phyloP scores from a whole-genome alignment of 2,113 vertebrate species.

The Rhodinocichla rosea region DNA sequence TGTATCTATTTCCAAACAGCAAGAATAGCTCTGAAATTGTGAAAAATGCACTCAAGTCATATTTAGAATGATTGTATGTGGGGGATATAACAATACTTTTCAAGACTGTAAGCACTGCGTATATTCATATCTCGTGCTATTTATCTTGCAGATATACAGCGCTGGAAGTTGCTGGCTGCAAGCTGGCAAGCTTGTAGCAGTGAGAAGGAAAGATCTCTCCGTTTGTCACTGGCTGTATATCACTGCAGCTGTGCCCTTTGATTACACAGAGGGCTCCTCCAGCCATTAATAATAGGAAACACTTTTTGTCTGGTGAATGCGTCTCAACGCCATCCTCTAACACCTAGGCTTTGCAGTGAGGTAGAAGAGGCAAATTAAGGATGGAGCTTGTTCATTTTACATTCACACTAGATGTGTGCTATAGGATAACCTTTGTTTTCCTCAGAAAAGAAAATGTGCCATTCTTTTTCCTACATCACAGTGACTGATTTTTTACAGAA shows the following conservation, averaged over 20 bases:
- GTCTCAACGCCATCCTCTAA: constrained; percentile 49
- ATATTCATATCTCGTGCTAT: constrained; percentile 76
- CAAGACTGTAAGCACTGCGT: constrained; percentile 72
- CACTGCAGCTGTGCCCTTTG: constrained; percentile 80
- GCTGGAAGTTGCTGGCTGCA: constrained; percentile 69
- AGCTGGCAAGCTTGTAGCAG: constrained; percentile 67
- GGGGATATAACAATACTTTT: constrained; percentile 75
- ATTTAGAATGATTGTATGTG: constrained; percentile 74
- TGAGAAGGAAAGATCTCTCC: constrained; percentile 67
- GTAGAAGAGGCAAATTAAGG: constrained; percentile 70
- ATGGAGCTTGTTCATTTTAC: constrained; percentile 59
- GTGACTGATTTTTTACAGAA: constrained; percentile 25
- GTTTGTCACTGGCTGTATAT: constrained; percentile 79
- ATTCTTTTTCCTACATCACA: not conserved
- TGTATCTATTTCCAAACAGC: constrained; percentile 69
- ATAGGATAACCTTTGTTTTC: constrained; percentile 64
- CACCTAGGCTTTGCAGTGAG: constrained; percentile 67
- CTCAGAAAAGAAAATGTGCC: constrained; percentile 7
- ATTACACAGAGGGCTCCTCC: constrained; percentile 78
- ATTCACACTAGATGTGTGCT: constrained; percentile 32
- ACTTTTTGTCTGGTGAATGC: constrained; percentile 80
- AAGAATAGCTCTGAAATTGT: constrained; percentile 68
- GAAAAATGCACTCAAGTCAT: constrained; percentile 74
- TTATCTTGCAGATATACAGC: constrained; percentile 79
- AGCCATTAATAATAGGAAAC: constrained; percentile 81